Evolutionary conservation across 2,797 vertebrate species (phyloP), one percentile per base, ranked within the genome.

Genomic region (Euphonia xanthogaster): DNA sequence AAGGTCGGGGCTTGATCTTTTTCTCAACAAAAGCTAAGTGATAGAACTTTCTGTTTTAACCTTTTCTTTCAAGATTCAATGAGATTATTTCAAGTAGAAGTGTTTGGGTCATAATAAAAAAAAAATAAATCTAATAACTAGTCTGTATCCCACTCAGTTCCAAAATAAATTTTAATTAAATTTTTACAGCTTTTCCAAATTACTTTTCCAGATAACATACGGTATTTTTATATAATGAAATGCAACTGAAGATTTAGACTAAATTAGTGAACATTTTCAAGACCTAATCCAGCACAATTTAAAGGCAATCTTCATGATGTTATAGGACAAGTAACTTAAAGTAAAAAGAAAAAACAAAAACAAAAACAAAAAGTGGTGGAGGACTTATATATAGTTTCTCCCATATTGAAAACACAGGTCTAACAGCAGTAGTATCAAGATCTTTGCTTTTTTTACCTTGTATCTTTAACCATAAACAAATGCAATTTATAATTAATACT

Each of bases 1-100:
- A 92, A 95, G 91, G 85, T 95, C 97, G 93, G 93, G 89, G 44
- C 58, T 88, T 93, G 80, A 96, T 88, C 94, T 48, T 89, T 94
- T 90, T 89, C 96, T 94, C 79, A 74, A 28, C 28, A 86, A 72
- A 90, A 94, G 58, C 66, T 42, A 80, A 82, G 76, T 33, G 16
- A 91, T 80, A 40, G 94, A 93, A 68, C 66, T 42, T 91, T 86
- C 54, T 33, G 76, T 71, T 84, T 71, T 42, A 72, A 76, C 42
- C 5, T 77, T 96, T 70, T 47, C 60, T 79, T 96, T 79, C 60
- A 77, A 88, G 91, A 77, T 9, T 48, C 55, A 68, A 55, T 3
- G 4, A 44, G 54, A 89, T 75, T 75, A 54, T 31, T 83, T 51
- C 25, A 93, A 68, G 61, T 42, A 85, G 75, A 85, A 66, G 14